Base-by-base conservation (phyloP, 1,140 invertebrate genomes). In the Drosophila sulfurigaster region DNA sequence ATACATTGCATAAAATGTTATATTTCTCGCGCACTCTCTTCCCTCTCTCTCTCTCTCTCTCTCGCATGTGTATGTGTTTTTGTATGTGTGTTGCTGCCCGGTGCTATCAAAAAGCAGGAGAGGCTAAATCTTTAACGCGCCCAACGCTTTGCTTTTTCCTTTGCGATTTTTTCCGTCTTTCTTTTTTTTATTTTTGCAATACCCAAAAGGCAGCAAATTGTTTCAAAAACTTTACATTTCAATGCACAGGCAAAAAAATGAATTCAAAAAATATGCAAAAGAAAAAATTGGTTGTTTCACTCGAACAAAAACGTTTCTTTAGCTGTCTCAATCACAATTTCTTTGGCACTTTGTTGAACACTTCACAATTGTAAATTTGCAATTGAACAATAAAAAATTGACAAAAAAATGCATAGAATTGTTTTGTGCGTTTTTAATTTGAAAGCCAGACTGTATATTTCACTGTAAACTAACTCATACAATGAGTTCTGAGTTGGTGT, bases 21-120 rank as follows among this genome's bases (percentile, higher is more conserved):
- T 13, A 35, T n/a, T 52, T 65, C 46, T 52, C 49, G 67, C 64
- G 32, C 56, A 58, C 51, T 54, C 49, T 30, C 49, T n/a, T n/a
- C 11, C 48, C 57, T 20, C 70, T 60, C 71, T 49, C 49, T 52
- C 49, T 30, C 25, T n/a, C 49, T 28, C 16, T 25, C 65, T 20
- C 71, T 60, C 71, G 32, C 62, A 28, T 56, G 41, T 38, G 48
- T 16, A 32, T 56, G 38, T 38, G 57, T 48, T 16, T 74, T 15
- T 32, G 13, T 75, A 41, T 62, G 49, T 70, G 58, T 57, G 43
- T 56, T 48, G 62, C 60, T 76, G 74, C 74, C 74, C 74, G 74
- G 74, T 76, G 74, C 74, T 60, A 72, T 72, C 35, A 30, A 54
- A 72, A 62, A 60, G 43, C 66, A 75, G 58, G 66, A 75, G 62